A percentile compares a stretch with the other conserved stretches of the same genome.
phyloP scores from a whole-genome alignment of 2,113 vertebrate genomes.

The Clupea harengus region DNA sequence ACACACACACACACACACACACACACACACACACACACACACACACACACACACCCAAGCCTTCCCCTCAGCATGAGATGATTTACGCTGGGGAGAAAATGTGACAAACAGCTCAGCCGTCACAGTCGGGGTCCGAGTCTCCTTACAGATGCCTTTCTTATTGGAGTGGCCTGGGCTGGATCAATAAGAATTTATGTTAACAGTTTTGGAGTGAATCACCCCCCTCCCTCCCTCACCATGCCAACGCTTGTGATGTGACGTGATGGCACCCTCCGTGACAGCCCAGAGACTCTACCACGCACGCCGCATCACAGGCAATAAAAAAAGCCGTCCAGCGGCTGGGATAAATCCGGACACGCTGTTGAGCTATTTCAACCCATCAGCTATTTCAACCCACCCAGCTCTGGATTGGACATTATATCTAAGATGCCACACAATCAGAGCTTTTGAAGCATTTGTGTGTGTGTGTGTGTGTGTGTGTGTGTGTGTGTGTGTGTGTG shows the following conservation, averaged over 20 bases:
- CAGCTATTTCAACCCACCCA: slow-evolving; percentile 3
- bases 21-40: background rate
- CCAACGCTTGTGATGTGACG: background rate
- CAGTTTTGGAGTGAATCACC: background rate
- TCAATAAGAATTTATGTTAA: background rate
- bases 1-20: slow-evolving; percentile 8
- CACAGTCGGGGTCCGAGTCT: background rate
- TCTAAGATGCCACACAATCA: background rate
- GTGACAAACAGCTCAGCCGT: background rate
- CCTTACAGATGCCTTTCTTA: background rate
- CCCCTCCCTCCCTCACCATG: background rate
- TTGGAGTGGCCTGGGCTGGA: background rate
- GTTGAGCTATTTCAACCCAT: background rate
- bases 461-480: background rate
- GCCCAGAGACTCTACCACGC: no score
- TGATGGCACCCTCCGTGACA: background rate
- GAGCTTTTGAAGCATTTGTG: background rate
- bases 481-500: background rate
- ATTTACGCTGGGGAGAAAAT: background rate
- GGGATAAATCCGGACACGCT: background rate
- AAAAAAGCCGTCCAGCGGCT: background rate
- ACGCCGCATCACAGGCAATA: no score
- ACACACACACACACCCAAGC: background rate
- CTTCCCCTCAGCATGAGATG: background rate
- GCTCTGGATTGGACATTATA: background rate